Conservation (phyloP, 2,113 vertebrate species). For the Melanerpes aurifrons region DNA sequence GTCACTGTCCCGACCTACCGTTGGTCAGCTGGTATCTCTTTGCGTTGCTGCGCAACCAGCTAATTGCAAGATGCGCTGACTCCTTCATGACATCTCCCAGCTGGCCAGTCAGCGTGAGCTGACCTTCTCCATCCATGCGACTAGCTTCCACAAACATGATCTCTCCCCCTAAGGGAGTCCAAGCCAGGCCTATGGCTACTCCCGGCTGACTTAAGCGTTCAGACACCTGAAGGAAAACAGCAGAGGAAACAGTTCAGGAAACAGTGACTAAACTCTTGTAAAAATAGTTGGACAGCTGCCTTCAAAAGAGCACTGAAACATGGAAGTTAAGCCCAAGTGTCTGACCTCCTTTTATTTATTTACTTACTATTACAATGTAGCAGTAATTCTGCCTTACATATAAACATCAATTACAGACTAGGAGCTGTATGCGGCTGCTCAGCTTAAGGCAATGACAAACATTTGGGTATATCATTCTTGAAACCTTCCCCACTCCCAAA, state of each 20-base stretch:
- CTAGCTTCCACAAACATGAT: constrained; percentile 99
- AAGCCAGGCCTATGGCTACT: constrained; percentile 93
- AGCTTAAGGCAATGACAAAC: background rate
- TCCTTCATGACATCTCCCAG: constrained; percentile 97
- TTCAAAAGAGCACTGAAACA: background rate
- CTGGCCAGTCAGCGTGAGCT: constrained; percentile 93
- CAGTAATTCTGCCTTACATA: background rate
- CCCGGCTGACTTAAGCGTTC: constrained; percentile 92
- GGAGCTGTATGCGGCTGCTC: background rate
- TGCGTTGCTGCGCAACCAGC: constrained; percentile 94
- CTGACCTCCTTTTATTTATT: background rate
- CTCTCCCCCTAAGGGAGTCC: constrained; percentile 94
- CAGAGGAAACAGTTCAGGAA: background rate
- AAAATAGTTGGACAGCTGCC: background rate
- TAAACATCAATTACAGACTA: background rate
- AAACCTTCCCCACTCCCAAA: background rate
- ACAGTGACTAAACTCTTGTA: background rate
- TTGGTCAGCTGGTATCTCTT: constrained; percentile 90
- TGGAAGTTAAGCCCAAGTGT: background rate
- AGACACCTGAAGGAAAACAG: constrained; percentile 81
- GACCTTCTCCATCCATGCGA: constrained; percentile 94
- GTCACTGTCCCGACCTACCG: constrained; percentile 68
- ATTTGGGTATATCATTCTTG: background rate
- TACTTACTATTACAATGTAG: background rate
- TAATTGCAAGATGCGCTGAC: constrained; percentile 95